These are phyloP conservation scores for Etheostoma perlongum DNA, from an alignment of 2,797 vertebrate species.

Conservation along the genomic window DNA sequence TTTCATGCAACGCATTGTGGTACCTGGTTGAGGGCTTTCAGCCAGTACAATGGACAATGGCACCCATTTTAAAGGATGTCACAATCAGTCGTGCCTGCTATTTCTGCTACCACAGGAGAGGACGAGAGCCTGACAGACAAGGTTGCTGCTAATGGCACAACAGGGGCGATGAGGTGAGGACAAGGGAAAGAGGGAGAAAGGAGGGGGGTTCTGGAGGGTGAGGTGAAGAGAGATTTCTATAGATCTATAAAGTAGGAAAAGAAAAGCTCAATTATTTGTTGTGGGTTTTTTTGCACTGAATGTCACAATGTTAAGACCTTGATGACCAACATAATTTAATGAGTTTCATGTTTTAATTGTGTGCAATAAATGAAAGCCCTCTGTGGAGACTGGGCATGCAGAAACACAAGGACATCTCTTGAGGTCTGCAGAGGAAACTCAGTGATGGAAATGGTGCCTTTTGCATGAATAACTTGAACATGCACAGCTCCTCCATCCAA, in stretches of 20 bases:
- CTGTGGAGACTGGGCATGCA: not conserved
- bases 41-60: constrained; percentile 43
- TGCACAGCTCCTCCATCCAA: constrained; percentile 30
- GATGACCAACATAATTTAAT: not conserved
- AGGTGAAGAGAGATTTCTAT: constrained; percentile 2
- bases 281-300: not conserved
- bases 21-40: constrained; percentile 42
- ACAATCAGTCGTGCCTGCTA: constrained; percentile 61
- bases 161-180: constrained; percentile 40
- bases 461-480: constrained; percentile 29
- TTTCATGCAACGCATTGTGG: constrained; percentile 25
- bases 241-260: not conserved
- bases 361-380: not conserved
- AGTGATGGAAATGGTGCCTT: constrained; percentile 4
- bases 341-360: not conserved
- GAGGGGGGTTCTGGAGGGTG: not conserved
- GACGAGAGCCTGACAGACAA: constrained; percentile 43
- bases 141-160: constrained; percentile 38
- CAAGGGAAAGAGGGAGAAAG: not conserved
- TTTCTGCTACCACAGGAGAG: constrained; percentile 45
- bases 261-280: not conserved
- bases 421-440: constrained; percentile 5
- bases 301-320: not conserved
- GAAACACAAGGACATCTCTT: not conserved
- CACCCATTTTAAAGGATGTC: constrained; percentile 63